Conservation (phyloP, 2,888 invertebrate species). For the Amphimallon solstitiale region DNA sequence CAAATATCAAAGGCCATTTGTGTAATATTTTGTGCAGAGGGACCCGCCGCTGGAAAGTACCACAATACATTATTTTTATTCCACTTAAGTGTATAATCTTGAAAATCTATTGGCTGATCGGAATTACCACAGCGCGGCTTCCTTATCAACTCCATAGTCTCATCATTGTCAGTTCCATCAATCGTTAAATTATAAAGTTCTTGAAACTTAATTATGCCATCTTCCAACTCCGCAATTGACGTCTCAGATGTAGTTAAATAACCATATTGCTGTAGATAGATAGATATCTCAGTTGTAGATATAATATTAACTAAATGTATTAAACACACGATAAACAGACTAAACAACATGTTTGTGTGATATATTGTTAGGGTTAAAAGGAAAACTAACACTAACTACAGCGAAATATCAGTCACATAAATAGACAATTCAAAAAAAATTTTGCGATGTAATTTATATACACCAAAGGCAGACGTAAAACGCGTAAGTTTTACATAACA, state of each 20-base stretch:
- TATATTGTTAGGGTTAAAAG: too few species aligned
- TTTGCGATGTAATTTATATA: too few species aligned
- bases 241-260: background rate
- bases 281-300: too few species aligned
- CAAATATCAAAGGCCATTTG: background rate
- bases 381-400: too few species aligned
- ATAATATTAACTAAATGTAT: too few species aligned
- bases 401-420: too few species aligned
- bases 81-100: background rate
- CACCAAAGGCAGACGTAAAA: too few species aligned
- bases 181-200: background rate
- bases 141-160: background rate
- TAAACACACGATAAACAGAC: too few species aligned
- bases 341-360: too few species aligned
- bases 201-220: constrained; percentile 7
- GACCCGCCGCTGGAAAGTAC: background rate
- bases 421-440: too few species aligned
- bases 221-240: background rate
- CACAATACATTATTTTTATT: constrained; percentile 1
- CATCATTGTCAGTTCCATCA: constrained; percentile 7
- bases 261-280: background rate
- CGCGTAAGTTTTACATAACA: too few species aligned
- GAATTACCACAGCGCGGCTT: constrained; percentile 13
- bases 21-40: background rate
- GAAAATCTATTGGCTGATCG: background rate